phyloP scores from a whole-genome alignment of 30 jellyfish, hydroid and myxozoan species.

The Turritopsis rubra region DNA sequence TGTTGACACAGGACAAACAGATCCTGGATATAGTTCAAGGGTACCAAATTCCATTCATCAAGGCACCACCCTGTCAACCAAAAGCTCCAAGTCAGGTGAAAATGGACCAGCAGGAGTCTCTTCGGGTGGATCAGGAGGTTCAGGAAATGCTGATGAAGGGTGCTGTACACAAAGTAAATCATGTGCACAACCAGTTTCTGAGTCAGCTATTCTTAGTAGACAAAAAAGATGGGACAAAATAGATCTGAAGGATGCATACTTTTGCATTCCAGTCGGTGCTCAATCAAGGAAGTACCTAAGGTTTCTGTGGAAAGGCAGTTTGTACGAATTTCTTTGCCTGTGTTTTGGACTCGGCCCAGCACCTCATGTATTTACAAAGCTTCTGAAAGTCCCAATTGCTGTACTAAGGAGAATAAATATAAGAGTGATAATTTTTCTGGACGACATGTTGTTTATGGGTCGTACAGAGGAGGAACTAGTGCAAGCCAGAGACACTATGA shows the following conservation, averaged over 20 bases:
- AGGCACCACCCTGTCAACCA: background rate
- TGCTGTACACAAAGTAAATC: background rate
- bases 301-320: conserved; percentile 27
- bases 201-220: background rate
- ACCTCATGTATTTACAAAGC: conserved; percentile 22
- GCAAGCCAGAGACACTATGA: background rate
- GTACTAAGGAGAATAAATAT: background rate
- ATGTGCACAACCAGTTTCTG: background rate
- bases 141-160: conserved; percentile 6
- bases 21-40: conserved; percentile 14
- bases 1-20: background rate
- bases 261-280: conserved; percentile 16
- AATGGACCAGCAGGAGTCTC: conserved; percentile 4
- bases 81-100: background rate
- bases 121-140: background rate
- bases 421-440: conserved; percentile 1
- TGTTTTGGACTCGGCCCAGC: conserved; percentile 44
- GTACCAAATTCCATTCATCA: background rate
- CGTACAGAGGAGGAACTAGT: background rate
- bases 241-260: conserved; percentile 39
- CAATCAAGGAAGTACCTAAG: background rate
- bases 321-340: conserved; percentile 35
- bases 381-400: conserved; percentile 11
- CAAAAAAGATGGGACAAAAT: conserved; percentile 20
- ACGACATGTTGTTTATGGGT: conserved; percentile 23